phyloP scores from a whole-genome alignment of 2,888 invertebrate genomes.

The Hedya salicella region DNA sequence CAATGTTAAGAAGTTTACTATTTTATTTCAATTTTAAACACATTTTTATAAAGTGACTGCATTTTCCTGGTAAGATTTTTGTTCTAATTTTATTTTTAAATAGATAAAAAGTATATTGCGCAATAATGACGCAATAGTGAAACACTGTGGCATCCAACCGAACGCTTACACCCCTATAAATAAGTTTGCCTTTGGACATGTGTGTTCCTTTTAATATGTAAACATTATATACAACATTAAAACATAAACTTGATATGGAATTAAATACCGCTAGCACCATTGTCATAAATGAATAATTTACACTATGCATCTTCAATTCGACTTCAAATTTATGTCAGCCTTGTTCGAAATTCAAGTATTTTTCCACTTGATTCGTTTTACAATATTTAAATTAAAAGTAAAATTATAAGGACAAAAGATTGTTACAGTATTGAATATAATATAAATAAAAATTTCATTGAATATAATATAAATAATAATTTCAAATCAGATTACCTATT shows the following conservation, averaged over 20 bases:
- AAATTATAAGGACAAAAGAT: background rate
- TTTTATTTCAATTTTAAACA: conserved; percentile 12
- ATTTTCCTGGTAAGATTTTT: conserved; percentile 10
- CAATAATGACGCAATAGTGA: conserved; percentile 14
- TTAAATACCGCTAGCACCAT: background rate
- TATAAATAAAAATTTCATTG: too few species aligned
- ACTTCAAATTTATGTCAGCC: background rate
- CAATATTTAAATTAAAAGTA: background rate
- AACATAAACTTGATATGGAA: background rate
- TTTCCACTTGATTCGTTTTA: background rate
- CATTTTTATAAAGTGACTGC: conserved; percentile 11
- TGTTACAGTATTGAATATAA: background rate
- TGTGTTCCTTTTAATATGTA: too few species aligned
- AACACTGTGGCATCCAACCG: background rate
- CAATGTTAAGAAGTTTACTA: conserved; percentile 26
- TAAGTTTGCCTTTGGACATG: too few species aligned
- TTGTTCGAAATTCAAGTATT: background rate
- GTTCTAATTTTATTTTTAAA: background rate
- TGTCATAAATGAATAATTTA: conserved; percentile 16
- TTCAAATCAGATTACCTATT: too few species aligned
- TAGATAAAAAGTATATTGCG: background rate
- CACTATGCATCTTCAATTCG: background rate
- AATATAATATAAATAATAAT: too few species aligned
- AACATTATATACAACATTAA: too few species aligned
- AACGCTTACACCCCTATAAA: too few species aligned